phyloP scores from a whole-genome alignment of 2,888 invertebrate genomes.

The Odontocerum albicorne region DNA sequence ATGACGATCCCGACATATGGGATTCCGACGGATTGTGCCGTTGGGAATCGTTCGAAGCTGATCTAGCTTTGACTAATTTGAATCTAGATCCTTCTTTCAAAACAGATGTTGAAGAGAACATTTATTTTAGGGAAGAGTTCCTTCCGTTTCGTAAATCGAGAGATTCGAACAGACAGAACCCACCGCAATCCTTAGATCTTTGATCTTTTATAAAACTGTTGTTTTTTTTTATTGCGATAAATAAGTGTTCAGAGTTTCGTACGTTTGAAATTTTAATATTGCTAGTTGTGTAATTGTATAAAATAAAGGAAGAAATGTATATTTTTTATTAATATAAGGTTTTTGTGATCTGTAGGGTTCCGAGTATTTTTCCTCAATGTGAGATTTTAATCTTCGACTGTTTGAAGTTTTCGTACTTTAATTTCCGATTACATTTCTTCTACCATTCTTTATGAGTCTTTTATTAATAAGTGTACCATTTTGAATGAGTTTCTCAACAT shows the following conservation, averaged over 20 bases:
- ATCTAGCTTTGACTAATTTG: constrained; percentile 62
- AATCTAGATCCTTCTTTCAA: constrained; percentile 65
- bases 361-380: too few relatives aligned
- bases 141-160: constrained; percentile 47
- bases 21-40: constrained; percentile 54
- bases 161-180: constrained; percentile 61
- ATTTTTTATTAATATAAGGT: not conserved
- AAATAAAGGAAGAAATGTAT: not conserved
- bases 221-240: constrained; percentile 1
- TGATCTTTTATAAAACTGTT: constrained; percentile 37
- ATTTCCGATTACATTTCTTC: too few relatives aligned
- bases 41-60: constrained; percentile 65
- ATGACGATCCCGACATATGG: constrained; percentile 46
- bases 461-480: too few relatives aligned
- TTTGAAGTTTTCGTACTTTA: too few relatives aligned
- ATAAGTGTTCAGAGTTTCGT: constrained; percentile 9
- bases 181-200: constrained; percentile 55
- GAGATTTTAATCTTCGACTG: too few relatives aligned
- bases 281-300: not conserved
- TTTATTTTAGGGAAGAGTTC: constrained; percentile 62
- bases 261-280: not conserved
- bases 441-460: too few relatives aligned
- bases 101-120: constrained; percentile 63
- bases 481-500: too few relatives aligned
- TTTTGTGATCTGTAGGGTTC: not conserved